A percentile compares a stretch with the other conserved stretches of the same genome.
phyloP scores from a whole-genome alignment of 2,113 vertebrate genomes.

The Peromyscus maniculatus region DNA sequence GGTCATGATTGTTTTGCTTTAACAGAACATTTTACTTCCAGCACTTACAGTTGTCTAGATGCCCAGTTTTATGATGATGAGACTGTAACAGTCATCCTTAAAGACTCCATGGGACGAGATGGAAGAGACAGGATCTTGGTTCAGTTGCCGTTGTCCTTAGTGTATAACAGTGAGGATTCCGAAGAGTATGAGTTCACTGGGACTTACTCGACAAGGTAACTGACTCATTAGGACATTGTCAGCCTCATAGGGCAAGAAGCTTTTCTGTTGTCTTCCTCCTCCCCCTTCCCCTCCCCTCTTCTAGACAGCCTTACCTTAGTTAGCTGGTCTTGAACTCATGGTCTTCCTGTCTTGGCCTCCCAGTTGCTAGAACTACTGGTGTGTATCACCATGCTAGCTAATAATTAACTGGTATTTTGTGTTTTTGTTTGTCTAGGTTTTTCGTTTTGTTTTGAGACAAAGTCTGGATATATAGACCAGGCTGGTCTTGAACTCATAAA shows the following conservation, averaged over 20 bases:
- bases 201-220: slow-evolving; percentile 90
- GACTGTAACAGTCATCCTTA: slow-evolving; percentile 94
- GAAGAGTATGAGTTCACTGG: slow-evolving; percentile 88
- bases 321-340: not conserved
- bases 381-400: not conserved
- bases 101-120: slow-evolving; percentile 89
- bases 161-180: slow-evolving; percentile 87
- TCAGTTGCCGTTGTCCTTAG: slow-evolving; percentile 92
- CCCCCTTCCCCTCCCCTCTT: too few relatives aligned
- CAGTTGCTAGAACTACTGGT: not conserved
- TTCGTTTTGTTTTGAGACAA: not conserved
- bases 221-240: not conserved
- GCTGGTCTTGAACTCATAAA: not conserved
- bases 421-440: not conserved
- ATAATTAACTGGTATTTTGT: not conserved
- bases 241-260: not conserved
- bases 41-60: slow-evolving; percentile 93
- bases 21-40: slow-evolving; percentile 66
- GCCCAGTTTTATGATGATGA: slow-evolving; percentile 98
- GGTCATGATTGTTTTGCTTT: not conserved
- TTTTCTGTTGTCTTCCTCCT: not conserved
- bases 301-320: not conserved
- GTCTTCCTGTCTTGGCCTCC: not conserved
- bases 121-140: slow-evolving; percentile 92
- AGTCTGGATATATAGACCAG: not conserved